Evolutionary conservation across 2,797 vertebrate species (phyloP).

Genomic region (Neomorphus geoffroyi): DNA sequence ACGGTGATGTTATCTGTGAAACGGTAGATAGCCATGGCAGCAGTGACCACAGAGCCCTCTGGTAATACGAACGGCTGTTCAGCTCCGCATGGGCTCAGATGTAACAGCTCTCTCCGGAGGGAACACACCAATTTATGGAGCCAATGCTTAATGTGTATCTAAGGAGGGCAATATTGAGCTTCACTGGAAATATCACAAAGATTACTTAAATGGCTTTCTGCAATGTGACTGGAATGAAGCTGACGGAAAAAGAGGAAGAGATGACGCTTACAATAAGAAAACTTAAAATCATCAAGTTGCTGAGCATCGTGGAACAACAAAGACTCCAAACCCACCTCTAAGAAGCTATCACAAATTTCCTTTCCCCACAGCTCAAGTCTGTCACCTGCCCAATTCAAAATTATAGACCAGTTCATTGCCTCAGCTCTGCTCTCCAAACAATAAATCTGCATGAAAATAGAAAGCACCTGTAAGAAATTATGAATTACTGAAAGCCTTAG

Average conservation of each 20-base stretch:
- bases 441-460: background rate
- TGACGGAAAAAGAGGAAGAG: background rate
- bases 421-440: background rate
- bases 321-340: background rate
- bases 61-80: slow-evolving; percentile 19
- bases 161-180: background rate
- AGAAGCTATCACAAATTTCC: background rate
- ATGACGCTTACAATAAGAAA: background rate
- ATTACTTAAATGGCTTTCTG: slow-evolving; percentile 13
- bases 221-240: background rate
- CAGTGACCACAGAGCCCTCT: background rate
- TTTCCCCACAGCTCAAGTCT: background rate
- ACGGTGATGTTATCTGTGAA: background rate
- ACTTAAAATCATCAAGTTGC: background rate
- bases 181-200: slow-evolving; percentile 30
- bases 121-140: slow-evolving; percentile 12
- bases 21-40: background rate
- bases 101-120: slow-evolving; percentile 6
- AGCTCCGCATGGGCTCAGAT: background rate
- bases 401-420: background rate
- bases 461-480: background rate
- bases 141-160: background rate
- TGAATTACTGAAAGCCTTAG: background rate
- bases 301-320: background rate
- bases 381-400: background rate